These are phyloP conservation scores for Andricus grossulariae DNA, from an alignment of 1,140 invertebrate species.

Conservation along the genomic window DNA sequence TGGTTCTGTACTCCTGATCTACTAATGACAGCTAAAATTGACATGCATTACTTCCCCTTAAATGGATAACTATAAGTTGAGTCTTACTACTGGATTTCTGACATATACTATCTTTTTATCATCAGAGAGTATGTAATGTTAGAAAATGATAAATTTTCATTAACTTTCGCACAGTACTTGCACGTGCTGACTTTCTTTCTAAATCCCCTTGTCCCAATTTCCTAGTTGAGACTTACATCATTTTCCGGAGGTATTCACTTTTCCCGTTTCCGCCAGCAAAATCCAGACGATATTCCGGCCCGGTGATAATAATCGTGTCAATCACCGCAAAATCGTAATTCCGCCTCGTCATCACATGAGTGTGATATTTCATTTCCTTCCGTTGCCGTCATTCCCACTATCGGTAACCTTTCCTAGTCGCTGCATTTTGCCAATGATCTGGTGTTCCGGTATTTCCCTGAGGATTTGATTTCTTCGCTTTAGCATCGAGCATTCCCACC, in stretches of 20 bases:
- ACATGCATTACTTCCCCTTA: too few relatives aligned
- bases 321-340: constrained; percentile 24
- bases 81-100: too few relatives aligned
- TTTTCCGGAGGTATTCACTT: constrained; percentile 47
- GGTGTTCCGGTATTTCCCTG: not conserved
- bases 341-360: constrained; percentile 1
- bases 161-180: too few relatives aligned
- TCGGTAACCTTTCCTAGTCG: constrained; percentile 24
- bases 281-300: constrained; percentile 21
- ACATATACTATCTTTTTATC: too few relatives aligned
- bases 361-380: constrained; percentile 27
- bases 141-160: too few relatives aligned
- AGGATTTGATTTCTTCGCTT: constrained; percentile 19
- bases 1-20: too few relatives aligned
- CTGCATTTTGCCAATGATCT: constrained; percentile 10
- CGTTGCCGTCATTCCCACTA: constrained; percentile 17
- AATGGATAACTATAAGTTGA: too few relatives aligned
- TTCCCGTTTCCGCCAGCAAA: constrained; percentile 38
- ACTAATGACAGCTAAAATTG: too few relatives aligned
- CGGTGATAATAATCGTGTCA: constrained; percentile 25
- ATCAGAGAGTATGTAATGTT: too few relatives aligned
- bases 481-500: constrained; percentile 1
- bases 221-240: constrained; percentile 30
- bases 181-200: not conserved
- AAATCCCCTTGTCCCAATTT: constrained; percentile 34